Evolutionary conservation across 2,888 invertebrate species (phyloP).

Genomic region (Scaptomyza flava): DNA sequence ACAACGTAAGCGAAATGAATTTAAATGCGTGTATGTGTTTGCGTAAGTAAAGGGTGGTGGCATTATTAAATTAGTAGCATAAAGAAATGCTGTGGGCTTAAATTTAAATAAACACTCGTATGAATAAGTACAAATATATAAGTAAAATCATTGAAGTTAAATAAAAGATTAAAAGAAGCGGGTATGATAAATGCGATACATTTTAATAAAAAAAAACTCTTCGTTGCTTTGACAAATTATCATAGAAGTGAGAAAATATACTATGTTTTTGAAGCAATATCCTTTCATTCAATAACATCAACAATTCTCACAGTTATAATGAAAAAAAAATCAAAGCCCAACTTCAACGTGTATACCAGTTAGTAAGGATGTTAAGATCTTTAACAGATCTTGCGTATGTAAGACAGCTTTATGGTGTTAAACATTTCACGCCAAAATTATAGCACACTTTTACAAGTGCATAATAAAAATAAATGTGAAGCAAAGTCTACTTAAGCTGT

Average conservation of each 20-base stretch:
- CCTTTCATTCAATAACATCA: conserved; percentile 20
- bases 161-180: not conserved
- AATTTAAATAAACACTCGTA: not conserved
- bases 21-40: conserved; percentile 9
- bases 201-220: not conserved
- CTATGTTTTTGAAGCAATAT: conserved; percentile 4
- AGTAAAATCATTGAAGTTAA: not conserved
- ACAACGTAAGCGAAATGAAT: conserved; percentile 51
- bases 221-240: too few species aligned
- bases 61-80: conserved; percentile 60
- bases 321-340: not conserved
- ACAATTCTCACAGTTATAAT: conserved; percentile 7
- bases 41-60: not conserved
- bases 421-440: too few species aligned
- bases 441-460: too few species aligned
- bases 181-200: not conserved
- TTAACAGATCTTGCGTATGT: too few species aligned
- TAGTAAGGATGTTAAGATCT: not conserved
- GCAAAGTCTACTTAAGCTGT: too few species aligned
- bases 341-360: not conserved
- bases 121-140: not conserved
- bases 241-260: not conserved
- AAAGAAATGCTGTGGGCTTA: conserved; percentile 23
- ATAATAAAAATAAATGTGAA: too few species aligned
- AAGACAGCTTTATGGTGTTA: too few species aligned